Evolutionary conservation across 1,140 invertebrate species (phyloP).

Genomic region (Hypsibius dujardini): DNA sequence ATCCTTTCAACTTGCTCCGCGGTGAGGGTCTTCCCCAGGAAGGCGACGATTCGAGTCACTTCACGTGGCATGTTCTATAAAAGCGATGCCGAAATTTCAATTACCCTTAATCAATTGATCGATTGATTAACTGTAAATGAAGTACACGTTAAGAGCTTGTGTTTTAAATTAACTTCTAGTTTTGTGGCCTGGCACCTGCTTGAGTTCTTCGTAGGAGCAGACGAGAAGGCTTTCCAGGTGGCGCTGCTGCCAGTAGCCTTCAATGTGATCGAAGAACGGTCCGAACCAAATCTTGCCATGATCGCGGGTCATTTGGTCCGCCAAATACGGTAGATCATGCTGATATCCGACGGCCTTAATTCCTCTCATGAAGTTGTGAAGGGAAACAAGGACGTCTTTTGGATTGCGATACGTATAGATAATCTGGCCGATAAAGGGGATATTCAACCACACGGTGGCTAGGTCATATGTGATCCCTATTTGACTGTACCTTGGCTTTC

Average conservation of each 20-base stretch:
- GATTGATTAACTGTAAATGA: constrained; percentile 10
- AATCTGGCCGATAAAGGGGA: constrained; percentile 28
- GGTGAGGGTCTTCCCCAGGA: constrained; percentile 27
- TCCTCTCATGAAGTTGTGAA: constrained; percentile 28
- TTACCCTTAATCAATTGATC: no score
- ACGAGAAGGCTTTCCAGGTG: neutral
- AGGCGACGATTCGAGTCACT: constrained; percentile 27
- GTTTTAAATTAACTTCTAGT: no score
- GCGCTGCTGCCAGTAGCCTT: neutral
- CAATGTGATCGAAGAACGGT: neutral
- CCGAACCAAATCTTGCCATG: constrained; percentile 24
- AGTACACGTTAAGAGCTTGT: no score
- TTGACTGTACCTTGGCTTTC: constrained; percentile 28
- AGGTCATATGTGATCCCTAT: no score
- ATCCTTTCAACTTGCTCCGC: constrained; percentile 26
- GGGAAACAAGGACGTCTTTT: constrained; percentile 32
- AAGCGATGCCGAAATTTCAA: no score
- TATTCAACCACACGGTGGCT: neutral
- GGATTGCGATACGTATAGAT: constrained; percentile 33
- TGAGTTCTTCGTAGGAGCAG: neutral
- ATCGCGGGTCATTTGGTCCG: constrained; percentile 27
- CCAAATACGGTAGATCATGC: constrained; percentile 28
- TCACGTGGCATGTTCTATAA: constrained; percentile 26
- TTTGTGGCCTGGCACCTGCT: no score
- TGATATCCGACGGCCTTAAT: constrained; percentile 24